Percentiles rank a stretch among this genome's conserved stretches.
Conservation (phyloP, 2,888 invertebrate species). For the Bruchidius siliquastri region DNA sequence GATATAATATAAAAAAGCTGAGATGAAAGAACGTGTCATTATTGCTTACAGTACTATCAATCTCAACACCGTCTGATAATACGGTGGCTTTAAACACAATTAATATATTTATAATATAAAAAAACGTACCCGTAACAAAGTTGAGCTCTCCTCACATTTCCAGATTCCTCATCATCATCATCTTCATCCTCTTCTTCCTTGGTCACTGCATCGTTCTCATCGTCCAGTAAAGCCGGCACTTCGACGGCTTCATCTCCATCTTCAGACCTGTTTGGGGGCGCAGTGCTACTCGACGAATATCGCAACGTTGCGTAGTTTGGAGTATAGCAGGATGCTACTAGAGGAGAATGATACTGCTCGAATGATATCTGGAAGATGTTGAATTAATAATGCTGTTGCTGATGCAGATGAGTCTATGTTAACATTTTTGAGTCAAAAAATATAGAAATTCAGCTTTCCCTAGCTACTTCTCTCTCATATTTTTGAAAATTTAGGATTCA, state of each 20-base stretch:
- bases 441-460: too few species aligned
- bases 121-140: slow-evolving; percentile 27
- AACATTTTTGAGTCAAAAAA: too few species aligned
- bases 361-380: slow-evolving; percentile 39
- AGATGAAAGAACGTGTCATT: too few species aligned
- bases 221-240: slow-evolving; percentile 42
- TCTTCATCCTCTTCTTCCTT: neutral
- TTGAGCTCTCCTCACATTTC: slow-evolving; percentile 20
- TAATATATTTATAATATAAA: too few species aligned
- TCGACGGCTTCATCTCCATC: slow-evolving; percentile 28
- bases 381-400: too few species aligned
- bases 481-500: too few species aligned
- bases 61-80: too few species aligned
- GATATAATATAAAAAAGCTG: too few species aligned
- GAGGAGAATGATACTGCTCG: slow-evolving; percentile 54
- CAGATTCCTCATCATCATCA: neutral
- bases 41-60: too few species aligned
- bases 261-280: slow-evolving; percentile 24
- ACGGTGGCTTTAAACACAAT: too few species aligned
- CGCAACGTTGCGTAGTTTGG: slow-evolving; percentile 52
- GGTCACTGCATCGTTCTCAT: neutral
- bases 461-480: too few species aligned
- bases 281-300: slow-evolving; percentile 23
- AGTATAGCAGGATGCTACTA: slow-evolving; percentile 49
- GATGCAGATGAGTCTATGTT: too few species aligned